Evolutionary conservation across 2,113 vertebrate species (phyloP), one percentile per base, ranked within the genome.

Genomic region (Sialia sialis): DNA sequence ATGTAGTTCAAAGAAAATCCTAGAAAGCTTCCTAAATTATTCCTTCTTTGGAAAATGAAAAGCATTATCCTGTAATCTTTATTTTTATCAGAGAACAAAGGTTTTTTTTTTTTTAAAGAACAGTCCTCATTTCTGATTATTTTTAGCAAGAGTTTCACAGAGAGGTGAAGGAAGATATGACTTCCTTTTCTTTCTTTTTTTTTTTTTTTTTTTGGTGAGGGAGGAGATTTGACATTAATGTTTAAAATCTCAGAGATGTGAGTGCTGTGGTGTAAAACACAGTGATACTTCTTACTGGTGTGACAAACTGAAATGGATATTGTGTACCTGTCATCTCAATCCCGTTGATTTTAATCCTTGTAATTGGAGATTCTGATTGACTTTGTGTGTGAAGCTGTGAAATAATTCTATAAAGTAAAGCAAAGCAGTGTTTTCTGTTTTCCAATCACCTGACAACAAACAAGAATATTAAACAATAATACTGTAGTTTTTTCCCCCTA

Each of bases 1-100:
- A 90, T 70, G 38, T 43, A 69, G 55, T 76, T 72, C 41, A 91
- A 59, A 82, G 60, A 85, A 91, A 94, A 91, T 92, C 62, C 36
- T 66, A 39, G 85, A 87, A 88, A 85, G 54, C 58, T 82, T 84
- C 34, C 62, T 87, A 60, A 95, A 66, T 34, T 79, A 69, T 91
- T 86, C 25, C 27, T 72, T 17, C 49, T 49, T 82, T 62, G 32
- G 19, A 44, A 79, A 80, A 77, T n/a, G 39, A 16, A 75, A 82
- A 43, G 16, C 5, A 18, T 68, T 93, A 25, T 39, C 11, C 39
- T 68, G 9, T 74, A 62, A 60, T 80, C 43, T 69, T 86, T 44
- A 60, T 70, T 92, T 94, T 87, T 67, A 76, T 51, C 58, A 54
- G 55, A 79, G 36, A 89, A 48, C 6, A 39, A 46, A 70, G 16